Base-by-base conservation (phyloP, 92 coral and sea anemone genomes). In the Heteractis magnifica region DNA sequence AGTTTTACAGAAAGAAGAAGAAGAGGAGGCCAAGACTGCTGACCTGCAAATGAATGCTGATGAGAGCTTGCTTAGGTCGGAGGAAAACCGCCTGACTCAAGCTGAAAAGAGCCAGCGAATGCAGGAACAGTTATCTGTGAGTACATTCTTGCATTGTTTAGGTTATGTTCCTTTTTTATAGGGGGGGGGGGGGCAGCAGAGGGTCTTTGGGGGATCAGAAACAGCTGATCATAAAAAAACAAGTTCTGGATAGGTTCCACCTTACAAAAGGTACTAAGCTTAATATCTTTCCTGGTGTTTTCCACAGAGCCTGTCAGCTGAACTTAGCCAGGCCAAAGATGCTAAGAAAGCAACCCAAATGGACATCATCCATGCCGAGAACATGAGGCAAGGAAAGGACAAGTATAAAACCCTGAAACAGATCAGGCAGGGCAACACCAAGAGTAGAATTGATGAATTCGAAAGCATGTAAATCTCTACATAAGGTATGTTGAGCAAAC, bases 321-420 rank as follows among this genome's bases (percentile, higher is more conserved):
- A 94, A 70, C 87, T 94, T 16, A 52, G 48, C 20, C 82, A 86
- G 4, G 77, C 81, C 19, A 83, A 85, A 78, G 94, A 90, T 18
- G 87, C 65, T 11, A 48, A 56, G 19, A 80, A 85, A 64, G 44
- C 9, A 12, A 84, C 93, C 0, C 21, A 18, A 6, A 76, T 73
- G 56, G 98, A 94, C 77, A 72, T 62, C 4, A 83, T 62, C 4
- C 70, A 92, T 80, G 79, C 74, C 9, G 94, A 80, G 19, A 95
- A 92, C 80, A 86, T 82, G 62, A 86, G 76, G 20, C 89, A 86
- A 10, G 98, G 98, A 52, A 81, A 92, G 14, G 95, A 92, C 75
- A 95, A 95, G 85, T 90, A 90, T 89, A 95, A 95, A 85, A 95
- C 98, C 9, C 84, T 95, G 51, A 94, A 88, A 86, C 94, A 92